Evolutionary conservation across 2,797 vertebrate genomes (phyloP).

Genomic region (Fistularia commersonii): DNA sequence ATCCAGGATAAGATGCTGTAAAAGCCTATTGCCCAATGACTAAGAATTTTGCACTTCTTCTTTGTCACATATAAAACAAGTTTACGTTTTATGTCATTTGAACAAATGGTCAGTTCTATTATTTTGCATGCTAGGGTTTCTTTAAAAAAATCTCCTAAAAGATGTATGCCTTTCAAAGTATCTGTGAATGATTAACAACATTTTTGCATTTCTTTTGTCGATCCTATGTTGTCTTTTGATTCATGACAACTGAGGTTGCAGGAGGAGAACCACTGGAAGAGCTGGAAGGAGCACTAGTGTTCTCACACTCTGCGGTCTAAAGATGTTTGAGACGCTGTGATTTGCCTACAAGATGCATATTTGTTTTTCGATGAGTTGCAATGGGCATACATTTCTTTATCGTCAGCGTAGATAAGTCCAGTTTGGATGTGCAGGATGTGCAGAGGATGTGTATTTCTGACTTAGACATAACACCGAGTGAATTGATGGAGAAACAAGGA

Average conservation of each 20-base stretch:
- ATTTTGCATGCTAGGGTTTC: not conserved
- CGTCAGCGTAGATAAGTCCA: too few relatives aligned
- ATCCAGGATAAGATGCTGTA: slow-evolving; percentile 34
- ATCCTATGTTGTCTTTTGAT: too few relatives aligned
- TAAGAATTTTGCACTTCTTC: slow-evolving; percentile 1
- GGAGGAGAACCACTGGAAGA: too few relatives aligned
- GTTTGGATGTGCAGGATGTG: slow-evolving; percentile 25
- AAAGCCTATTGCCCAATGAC: slow-evolving; percentile 43
- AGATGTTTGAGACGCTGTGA: too few relatives aligned
- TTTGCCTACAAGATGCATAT: too few relatives aligned
- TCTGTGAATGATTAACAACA: too few relatives aligned
- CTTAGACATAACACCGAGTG: slow-evolving; percentile 2
- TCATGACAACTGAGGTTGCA: too few relatives aligned
- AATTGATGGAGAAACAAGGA: slow-evolving; percentile 1
- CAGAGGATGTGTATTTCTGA: slow-evolving; percentile 5
- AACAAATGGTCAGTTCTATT: not conserved
- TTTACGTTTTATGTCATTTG: slow-evolving; percentile 9
- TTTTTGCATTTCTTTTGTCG: too few relatives aligned
- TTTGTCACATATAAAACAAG: slow-evolving; percentile 6
- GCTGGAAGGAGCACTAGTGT: too few relatives aligned
- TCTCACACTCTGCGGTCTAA: too few relatives aligned
- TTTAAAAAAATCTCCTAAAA: not conserved
- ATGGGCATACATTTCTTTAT: too few relatives aligned
- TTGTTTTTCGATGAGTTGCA: too few relatives aligned
- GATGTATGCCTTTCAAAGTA: not conserved